These are phyloP conservation scores for Bombus waltoni DNA, from an alignment of 1,140 invertebrate species.

Conservation along the genomic window DNA sequence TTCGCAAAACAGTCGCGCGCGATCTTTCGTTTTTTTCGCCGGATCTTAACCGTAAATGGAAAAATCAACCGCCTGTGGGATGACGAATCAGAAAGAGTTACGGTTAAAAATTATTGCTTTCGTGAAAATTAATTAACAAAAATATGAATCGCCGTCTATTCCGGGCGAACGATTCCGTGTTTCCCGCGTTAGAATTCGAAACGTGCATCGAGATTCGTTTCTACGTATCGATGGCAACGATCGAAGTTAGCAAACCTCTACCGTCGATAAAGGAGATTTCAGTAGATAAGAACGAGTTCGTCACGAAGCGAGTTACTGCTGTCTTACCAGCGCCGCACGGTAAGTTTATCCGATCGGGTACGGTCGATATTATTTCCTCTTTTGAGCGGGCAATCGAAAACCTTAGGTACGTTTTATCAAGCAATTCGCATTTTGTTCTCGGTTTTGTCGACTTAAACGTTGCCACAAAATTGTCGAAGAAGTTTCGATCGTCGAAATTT, in stretches of 20 bases:
- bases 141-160: neutral
- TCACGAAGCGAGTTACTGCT: neutral
- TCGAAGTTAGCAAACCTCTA: neutral
- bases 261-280: constrained; percentile 63
- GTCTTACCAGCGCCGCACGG: constrained; percentile 21
- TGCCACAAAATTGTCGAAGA: neutral
- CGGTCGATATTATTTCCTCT: neutral
- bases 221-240: neutral
- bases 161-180: neutral
- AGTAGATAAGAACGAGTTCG: constrained; percentile 45
- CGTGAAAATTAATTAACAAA: too few relatives aligned
- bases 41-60: constrained; percentile 65
- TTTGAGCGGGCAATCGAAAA: neutral
- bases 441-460: neutral
- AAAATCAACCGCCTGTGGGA: constrained; percentile 36
- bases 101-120: neutral
- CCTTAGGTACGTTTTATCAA: too few relatives aligned
- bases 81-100: neutral
- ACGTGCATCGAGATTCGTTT: neutral
- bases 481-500: neutral
- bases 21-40: constrained; percentile 54
- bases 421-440: too few relatives aligned
- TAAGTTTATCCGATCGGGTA: constrained; percentile 7
- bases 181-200: constrained; percentile 17
- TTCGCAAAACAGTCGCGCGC: constrained; percentile 46